These are phyloP conservation scores for Polyergus mexicanus DNA, from an alignment of 1,140 invertebrate species.

Conservation along the genomic window DNA sequence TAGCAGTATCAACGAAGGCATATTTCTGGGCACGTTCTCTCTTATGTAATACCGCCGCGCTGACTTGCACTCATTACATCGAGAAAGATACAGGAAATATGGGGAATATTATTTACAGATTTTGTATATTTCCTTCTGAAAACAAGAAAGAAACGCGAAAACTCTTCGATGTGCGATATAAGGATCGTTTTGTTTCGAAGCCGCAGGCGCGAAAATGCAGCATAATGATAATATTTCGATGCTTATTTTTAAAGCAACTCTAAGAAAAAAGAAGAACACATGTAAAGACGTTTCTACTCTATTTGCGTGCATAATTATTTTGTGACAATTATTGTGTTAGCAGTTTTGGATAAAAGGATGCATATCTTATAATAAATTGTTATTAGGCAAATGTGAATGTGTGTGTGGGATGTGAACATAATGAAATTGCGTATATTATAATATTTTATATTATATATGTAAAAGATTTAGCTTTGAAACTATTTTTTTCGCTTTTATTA, in stretches of 20 bases:
- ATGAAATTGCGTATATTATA: slow-evolving; percentile 11
- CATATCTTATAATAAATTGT: background rate
- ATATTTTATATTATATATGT: background rate
- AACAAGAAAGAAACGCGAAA: background rate
- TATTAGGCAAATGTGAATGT: background rate
- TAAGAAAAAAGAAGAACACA: background rate
- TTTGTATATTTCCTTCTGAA: slow-evolving; percentile 35
- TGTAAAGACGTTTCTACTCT: background rate
- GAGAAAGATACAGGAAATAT: slow-evolving; percentile 13
- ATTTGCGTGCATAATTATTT: background rate
- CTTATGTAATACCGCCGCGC: slow-evolving; percentile 59
- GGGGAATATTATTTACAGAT: slow-evolving; percentile 51
- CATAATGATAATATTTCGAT: background rate
- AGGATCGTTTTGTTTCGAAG: background rate
- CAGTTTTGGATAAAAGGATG: background rate
- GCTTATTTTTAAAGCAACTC: background rate
- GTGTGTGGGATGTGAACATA: background rate
- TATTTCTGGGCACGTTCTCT: slow-evolving; percentile 61
- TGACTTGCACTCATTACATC: slow-evolving; percentile 50
- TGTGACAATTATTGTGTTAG: background rate
- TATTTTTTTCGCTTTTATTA: background rate
- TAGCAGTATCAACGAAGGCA: slow-evolving; percentile 28
- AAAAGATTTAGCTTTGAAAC: slow-evolving; percentile 4
- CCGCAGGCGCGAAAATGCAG: background rate
- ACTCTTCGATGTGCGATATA: background rate